These are phyloP conservation scores for Volucella bombylans DNA, from an alignment of 2,888 invertebrate genomes.

Conservation along the genomic window DNA sequence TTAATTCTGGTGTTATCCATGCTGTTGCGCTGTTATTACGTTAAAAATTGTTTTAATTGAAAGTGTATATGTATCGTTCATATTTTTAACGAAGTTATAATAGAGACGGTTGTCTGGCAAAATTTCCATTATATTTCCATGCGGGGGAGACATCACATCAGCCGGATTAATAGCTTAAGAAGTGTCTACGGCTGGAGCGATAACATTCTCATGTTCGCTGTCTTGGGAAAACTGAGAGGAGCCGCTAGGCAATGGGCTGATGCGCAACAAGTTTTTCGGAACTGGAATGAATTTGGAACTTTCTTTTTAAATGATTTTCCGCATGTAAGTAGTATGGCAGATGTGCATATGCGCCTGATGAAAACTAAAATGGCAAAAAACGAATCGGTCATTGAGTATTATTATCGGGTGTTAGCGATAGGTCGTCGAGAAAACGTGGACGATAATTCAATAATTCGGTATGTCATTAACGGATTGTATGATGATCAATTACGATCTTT, in stretches of 20 bases:
- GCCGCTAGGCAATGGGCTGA: conserved; percentile 58
- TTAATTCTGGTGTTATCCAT: no score
- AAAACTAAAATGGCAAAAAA: conserved; percentile 33
- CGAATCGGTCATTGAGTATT: conserved; percentile 45
- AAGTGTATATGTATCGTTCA: no score
- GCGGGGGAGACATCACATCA: conserved; percentile 33
- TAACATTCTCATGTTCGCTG: conserved; percentile 42
- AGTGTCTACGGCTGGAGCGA: conserved; percentile 60
- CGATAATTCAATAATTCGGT: conserved; percentile 48
- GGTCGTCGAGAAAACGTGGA: conserved; percentile 58
- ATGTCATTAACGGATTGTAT: conserved; percentile 52
- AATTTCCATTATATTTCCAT: no score
- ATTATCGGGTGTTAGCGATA: conserved; percentile 55
- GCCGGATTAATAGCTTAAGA: conserved; percentile 50
- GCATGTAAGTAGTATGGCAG: conserved; percentile 41
- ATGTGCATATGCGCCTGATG: conserved; percentile 65
- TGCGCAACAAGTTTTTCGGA: conserved; percentile 47
- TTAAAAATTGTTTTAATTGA: no score
- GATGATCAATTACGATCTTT: conserved; percentile 24
- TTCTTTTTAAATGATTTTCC: conserved; percentile 58
- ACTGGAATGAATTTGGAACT: conserved; percentile 43
- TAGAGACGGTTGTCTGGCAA: no score
- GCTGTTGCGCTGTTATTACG: no score
- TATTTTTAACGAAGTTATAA: no score
- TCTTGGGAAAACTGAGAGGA: conserved; percentile 56